These are phyloP conservation scores for Etheostoma nigrum DNA, from an alignment of 2,797 vertebrate species.

Conservation along the genomic window DNA sequence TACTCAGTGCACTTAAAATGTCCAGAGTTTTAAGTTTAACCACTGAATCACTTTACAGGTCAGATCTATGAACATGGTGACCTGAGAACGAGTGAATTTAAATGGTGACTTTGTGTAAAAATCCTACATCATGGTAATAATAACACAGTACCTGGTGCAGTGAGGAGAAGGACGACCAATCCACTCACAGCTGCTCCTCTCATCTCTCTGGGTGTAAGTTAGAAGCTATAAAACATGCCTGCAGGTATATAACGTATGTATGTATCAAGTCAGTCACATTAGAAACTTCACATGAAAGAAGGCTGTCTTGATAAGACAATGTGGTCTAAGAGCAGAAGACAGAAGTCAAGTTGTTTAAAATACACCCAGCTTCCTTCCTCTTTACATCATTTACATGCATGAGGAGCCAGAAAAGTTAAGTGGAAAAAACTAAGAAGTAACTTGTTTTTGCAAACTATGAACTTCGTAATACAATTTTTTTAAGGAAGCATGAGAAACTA, in stretches of 20 bases:
- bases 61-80: not conserved
- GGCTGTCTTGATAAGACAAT: not conserved
- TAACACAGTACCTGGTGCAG: not conserved
- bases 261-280: not conserved
- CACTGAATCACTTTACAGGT: not conserved
- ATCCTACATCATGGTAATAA: not conserved
- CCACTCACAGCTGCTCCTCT: conserved; percentile 16
- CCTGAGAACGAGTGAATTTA: not conserved
- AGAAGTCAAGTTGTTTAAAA: not conserved
- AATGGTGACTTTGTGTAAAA: not conserved
- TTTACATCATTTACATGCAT: not conserved
- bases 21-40: too few relatives aligned
- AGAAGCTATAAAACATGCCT: not conserved
- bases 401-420: not conserved
- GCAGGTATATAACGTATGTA: not conserved
- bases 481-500: not conserved
- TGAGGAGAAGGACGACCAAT: conserved; percentile 17
- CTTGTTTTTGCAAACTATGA: not conserved
- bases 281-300: too few relatives aligned
- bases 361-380: not conserved
- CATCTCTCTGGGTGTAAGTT: not conserved
- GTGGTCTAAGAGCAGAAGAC: not conserved
- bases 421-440: not conserved
- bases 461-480: not conserved
- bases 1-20: too few relatives aligned